Base-by-base conservation (phyloP, 2,888 invertebrate species). In the Amblyjoppa fuscipennis region DNA sequence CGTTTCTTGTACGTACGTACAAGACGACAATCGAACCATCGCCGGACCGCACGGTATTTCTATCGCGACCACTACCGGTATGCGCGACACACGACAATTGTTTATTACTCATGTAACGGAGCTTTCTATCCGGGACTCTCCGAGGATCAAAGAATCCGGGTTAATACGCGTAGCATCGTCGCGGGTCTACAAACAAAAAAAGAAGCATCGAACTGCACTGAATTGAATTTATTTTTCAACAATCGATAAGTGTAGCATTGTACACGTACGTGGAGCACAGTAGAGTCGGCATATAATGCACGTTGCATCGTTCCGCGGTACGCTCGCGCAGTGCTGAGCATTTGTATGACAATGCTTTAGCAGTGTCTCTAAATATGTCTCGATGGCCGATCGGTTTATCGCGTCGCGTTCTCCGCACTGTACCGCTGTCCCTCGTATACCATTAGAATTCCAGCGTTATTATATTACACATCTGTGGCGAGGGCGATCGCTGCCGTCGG, bases 351-450 rank as follows among this genome's bases (percentile, higher is more conserved):
- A 81, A 84, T 81, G 84, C 70, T 71, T 71, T 68, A 41, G 76
- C 69, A 45, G 49, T 64, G 66, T 49, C 69, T 78, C 68, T 87
- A 84, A 84, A 87, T 87, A 84, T 87, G 84, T 84, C 84, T 74
- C 76, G 61, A 59, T 59, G 45, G 70, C 45, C 81, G 79, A 84
- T 84, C 84, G 84, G 79, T 87, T 84, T 84, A 84, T 87, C 82
- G 68, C 31, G 38, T 73, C 51, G 38, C 61, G 28, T 45, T 45
- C 68, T 41, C 16, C 11, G 20, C 20, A 20, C 74, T 69, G 28
- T 56, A n/a, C 66, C 51, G 11, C 61, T 3, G 59, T 76, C 53
- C 49, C 64, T 66, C 34, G 49, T 77, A 61, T 77, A 81, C 76
- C 76, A 80, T 77, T 77, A 68, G 73, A 84, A 84, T 71, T 74